Evolutionary conservation across 2,888 invertebrate genomes (phyloP).

Genomic region (Seira ritae): DNA sequence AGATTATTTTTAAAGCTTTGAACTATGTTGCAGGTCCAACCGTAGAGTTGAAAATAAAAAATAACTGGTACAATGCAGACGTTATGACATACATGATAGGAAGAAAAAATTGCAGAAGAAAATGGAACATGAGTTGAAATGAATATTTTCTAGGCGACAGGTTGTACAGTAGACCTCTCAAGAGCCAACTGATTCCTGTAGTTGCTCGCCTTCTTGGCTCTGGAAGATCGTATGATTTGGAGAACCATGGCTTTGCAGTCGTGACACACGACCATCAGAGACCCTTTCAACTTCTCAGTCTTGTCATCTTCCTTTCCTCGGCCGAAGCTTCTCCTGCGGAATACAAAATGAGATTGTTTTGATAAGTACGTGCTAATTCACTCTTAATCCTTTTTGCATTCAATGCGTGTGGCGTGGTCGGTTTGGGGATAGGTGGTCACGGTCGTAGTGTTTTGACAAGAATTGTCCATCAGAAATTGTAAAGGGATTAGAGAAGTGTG

Average conservation of each 20-base stretch:
- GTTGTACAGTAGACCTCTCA: constrained; percentile 63
- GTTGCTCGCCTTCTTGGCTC: constrained; percentile 88
- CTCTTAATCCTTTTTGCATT: background rate
- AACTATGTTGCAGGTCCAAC: constrained; percentile 62
- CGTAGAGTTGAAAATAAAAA: constrained; percentile 47
- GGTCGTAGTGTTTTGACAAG: background rate
- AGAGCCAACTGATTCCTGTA: constrained; percentile 75
- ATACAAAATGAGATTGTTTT: constrained; percentile 6
- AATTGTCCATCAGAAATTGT: background rate
- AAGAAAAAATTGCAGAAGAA: constrained; percentile 47
- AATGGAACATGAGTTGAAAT: constrained; percentile 15
- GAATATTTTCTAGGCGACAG: constrained; percentile 47
- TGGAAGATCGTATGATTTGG: constrained; percentile 93
- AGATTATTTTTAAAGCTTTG: constrained; percentile 55
- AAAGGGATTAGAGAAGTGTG: background rate
- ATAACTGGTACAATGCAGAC: constrained; percentile 34
- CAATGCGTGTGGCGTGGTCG: background rate
- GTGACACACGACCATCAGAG: constrained; percentile 93
- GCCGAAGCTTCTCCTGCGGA: constrained; percentile 80
- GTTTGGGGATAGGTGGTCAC: background rate
- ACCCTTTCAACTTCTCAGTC: constrained; percentile 77
- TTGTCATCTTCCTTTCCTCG: constrained; percentile 79
- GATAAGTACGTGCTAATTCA: background rate
- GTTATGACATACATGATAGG: too few species aligned
- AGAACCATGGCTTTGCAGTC: constrained; percentile 93